Conservation (phyloP, 2,113 vertebrate genomes). For the Delphinapterus leucas region DNA sequence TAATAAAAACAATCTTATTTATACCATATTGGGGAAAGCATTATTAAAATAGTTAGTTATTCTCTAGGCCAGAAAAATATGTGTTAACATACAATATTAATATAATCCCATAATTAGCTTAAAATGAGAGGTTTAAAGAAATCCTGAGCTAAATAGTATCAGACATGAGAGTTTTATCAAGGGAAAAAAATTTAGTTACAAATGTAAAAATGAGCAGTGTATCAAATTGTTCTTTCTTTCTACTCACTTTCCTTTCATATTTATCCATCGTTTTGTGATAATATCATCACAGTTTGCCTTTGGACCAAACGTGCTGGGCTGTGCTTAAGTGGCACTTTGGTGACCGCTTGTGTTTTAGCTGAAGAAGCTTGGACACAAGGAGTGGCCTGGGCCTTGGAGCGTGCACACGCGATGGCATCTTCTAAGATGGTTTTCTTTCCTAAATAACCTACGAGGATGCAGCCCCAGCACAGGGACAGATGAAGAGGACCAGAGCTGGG, state of each 20-base stretch:
- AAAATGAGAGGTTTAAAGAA: conserved; percentile 65
- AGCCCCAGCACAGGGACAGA: not conserved
- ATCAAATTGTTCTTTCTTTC: not conserved
- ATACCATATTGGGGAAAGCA: conserved; percentile 57
- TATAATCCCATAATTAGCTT: conserved; percentile 65
- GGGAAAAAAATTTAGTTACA: conserved; percentile 24
- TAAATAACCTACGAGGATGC: not conserved
- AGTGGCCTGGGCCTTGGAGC: not conserved
- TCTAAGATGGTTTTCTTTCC: not conserved
- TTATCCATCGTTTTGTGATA: not conserved
- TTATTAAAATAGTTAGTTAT: conserved; percentile 73
- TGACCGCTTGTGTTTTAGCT: not conserved
- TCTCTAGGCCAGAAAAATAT: conserved; percentile 67
- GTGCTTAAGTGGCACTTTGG: not conserved
- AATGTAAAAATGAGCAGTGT: not conserved
- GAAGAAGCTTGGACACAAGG: not conserved
- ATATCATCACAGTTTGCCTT: conserved; percentile 61
- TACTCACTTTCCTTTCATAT: not conserved
- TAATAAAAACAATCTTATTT: conserved; percentile 63
- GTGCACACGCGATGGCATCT: not conserved
- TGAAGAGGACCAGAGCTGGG: not conserved
- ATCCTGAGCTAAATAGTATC: conserved; percentile 37
- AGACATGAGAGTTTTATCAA: conserved; percentile 58
- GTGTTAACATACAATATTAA: conserved; percentile 66
- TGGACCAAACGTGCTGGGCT: conserved; percentile 18